A percentile compares a stretch with the other conserved stretches of the same genome.
Conservation (phyloP, 2,113 vertebrate species). For the Chlamydotis undulata region DNA sequence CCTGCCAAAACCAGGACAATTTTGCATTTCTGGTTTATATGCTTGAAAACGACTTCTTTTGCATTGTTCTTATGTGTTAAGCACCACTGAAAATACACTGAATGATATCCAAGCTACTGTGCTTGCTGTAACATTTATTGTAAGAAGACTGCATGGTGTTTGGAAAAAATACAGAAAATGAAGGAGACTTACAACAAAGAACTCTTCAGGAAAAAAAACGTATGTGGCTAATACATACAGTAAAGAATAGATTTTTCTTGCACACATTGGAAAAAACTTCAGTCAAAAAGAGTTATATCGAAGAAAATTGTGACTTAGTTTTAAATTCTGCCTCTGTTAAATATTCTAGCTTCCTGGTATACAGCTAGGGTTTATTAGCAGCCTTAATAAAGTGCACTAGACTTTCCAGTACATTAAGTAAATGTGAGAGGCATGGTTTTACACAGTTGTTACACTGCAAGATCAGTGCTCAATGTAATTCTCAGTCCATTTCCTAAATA, state of each 20-base stretch:
- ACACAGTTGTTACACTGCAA: not conserved
- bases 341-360: not conserved
- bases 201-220: rapidly evolving
- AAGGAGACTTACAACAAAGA: not conserved
- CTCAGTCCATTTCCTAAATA: not conserved
- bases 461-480: not conserved
- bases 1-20: no score
- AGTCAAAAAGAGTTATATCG: not conserved
- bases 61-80: not conserved
- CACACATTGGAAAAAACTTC: not conserved
- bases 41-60: not conserved
- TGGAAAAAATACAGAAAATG: not conserved
- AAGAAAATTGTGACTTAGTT: not conserved
- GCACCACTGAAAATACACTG: not conserved
- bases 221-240: not conserved
- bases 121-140: not conserved
- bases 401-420: not conserved
- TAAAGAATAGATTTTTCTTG: not conserved
- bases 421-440: not conserved
- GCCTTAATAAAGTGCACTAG: not conserved
- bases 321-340: not conserved
- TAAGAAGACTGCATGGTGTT: not conserved
- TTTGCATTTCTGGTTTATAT: not conserved
- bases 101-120: not conserved
- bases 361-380: not conserved